phyloP scores from a whole-genome alignment of 2,113 vertebrate species.

The Camelus dromedarius region DNA sequence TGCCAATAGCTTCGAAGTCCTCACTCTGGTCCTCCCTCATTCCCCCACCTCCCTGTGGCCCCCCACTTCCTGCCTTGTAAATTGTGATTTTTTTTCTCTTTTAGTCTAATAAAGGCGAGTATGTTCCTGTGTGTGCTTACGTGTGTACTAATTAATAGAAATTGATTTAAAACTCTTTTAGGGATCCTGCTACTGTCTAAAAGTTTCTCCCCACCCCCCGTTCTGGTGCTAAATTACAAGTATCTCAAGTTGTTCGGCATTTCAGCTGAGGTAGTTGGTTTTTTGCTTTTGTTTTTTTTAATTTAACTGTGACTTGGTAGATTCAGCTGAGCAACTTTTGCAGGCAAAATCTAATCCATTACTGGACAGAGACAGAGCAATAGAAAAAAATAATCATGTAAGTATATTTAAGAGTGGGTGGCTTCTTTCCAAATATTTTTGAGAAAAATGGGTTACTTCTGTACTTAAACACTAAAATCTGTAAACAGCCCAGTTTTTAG shows the following conservation, averaged over 20 bases:
- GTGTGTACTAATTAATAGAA: background rate
- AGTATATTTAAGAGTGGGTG: background rate
- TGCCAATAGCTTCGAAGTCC: background rate
- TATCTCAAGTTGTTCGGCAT: slow-evolving; percentile 22
- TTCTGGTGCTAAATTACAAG: background rate
- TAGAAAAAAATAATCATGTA: slow-evolving; percentile 59
- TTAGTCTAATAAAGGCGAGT: background rate
- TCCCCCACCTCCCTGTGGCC: fast-evolving
- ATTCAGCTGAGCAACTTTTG: background rate
- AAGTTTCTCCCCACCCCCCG: background rate
- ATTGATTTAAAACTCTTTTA: background rate
- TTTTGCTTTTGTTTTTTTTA: background rate
- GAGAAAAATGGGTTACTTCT: slow-evolving; percentile 66
- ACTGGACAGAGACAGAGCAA: background rate
- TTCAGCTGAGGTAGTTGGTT: background rate
- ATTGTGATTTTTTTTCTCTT: background rate
- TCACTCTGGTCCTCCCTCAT: background rate
- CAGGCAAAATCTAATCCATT: background rate
- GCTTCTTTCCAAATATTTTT: slow-evolving; percentile 73
- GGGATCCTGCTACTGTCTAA: background rate
- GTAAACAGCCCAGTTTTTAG: slow-evolving; percentile 11
- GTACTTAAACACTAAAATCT: slow-evolving; percentile 72
- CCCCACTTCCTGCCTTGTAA: background rate
- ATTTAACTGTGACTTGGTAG: background rate
- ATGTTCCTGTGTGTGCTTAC: background rate